Conservation (phyloP, 2,797 vertebrate species). For the Tenualosa ilisha region DNA sequence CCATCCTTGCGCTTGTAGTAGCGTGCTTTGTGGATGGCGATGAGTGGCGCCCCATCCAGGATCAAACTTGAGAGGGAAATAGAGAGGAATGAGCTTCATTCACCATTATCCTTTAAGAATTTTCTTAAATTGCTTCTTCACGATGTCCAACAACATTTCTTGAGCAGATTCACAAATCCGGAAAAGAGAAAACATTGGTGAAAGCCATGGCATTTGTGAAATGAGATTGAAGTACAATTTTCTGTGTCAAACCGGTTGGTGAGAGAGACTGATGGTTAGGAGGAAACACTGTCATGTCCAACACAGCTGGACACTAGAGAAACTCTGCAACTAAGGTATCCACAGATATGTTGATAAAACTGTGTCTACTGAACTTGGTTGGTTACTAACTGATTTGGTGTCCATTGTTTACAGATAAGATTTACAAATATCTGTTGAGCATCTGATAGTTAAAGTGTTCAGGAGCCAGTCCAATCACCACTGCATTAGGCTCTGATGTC, state of each 20-base stretch:
- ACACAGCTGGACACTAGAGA: neutral
- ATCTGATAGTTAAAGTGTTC: conserved; percentile 89
- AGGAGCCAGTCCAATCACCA: conserved; percentile 90
- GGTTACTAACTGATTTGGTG: neutral
- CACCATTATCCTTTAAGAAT: neutral
- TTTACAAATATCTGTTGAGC: conserved; percentile 70
- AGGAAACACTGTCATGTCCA: neutral
- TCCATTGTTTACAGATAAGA: neutral
- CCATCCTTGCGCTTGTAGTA: conserved; percentile 92
- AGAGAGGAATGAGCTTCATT: conserved; percentile 16
- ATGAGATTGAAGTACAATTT: no score
- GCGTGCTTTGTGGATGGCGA: conserved; percentile 93
- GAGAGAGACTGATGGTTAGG: neutral
- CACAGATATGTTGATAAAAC: neutral
- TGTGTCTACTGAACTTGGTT: neutral
- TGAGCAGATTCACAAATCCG: no score
- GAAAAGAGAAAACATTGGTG: no score
- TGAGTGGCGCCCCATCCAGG: conserved; percentile 88
- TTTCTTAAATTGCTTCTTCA: neutral
- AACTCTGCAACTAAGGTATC: neutral
- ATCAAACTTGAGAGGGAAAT: conserved; percentile 73
- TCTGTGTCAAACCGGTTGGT: no score
- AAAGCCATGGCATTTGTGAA: no score
- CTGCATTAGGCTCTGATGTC: conserved; percentile 86
- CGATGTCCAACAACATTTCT: no score